Evolutionary conservation across 2,113 vertebrate genomes (phyloP), one percentile per base, ranked within the genome.

Genomic region (Leptobrachium leishanense): DNA sequence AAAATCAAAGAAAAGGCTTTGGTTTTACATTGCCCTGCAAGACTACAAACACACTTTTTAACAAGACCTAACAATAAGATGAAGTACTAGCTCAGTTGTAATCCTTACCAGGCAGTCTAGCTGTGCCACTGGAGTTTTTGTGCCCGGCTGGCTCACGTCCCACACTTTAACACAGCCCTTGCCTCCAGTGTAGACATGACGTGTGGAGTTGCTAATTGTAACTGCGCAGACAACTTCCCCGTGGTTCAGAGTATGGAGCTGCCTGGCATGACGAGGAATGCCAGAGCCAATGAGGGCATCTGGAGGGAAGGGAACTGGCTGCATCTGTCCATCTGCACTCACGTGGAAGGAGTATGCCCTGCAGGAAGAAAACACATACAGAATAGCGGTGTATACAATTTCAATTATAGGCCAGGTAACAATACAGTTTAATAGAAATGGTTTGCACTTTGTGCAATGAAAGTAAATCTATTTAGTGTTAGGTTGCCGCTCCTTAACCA

Each of bases 141-240:
- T 91, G 53, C 95, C 95, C 0, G 91, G 94, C 84, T 96, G 96
- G 85, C 93, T 95, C 88, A 97, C 95, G 64, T 96, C 96, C 96
- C 96, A 97, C 84, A 96, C 95, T 84, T 97, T 97, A 70, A 97
- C 95, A 0, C 96, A 97, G 85, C 94, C 94, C 82, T 94, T 95
- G 72, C 94, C 94, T 42, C 94, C 96, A 0, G 96, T 97, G 92
- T 97, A 97, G 79, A 97, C 95, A 2, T 96, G 96, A 0, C 85
- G 92, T 0, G 95, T 95, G 77, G 95, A 95, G 82, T 88, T 93
- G 89, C 95, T 96, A 93, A 96, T 96, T 87, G 95, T 96, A 88
- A 97, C 95, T 0, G 95, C 96, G 0, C 95, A 97, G 81, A 96
- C 95, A 87, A 96, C 96, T 88, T 96, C 96, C 0, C 95, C 95